Base-by-base conservation (phyloP, 2,888 invertebrate genomes). In the Cataglyphis livida region DNA sequence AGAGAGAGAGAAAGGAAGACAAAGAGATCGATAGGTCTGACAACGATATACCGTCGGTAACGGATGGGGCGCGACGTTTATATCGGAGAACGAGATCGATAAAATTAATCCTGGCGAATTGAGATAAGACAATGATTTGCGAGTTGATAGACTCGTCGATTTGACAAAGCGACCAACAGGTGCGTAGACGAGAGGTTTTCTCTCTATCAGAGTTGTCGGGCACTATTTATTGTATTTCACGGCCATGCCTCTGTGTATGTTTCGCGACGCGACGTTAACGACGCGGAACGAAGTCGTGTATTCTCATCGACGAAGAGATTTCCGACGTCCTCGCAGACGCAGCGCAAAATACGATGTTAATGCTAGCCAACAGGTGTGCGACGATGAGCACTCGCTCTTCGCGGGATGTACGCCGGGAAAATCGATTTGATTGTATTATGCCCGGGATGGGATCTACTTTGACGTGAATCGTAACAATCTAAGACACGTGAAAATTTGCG, bases 121-220 rank as follows among this genome's bases (percentile, higher is more conserved):
- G 76, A 74, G 81, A 81, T 76, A 75, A 73, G 81, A 76, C 81
- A 62, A 64, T 76, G 81, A 74, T 76, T 81, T 75, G 81, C 51
- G 51, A 61, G 78, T 64, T 51, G 76, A 74, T 76, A 54, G 81
- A 81, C 75, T 64, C 62, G 75, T 74, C 75, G 76, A 74, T 74
- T 76, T 74, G 81, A 81, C 81, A 51, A 73, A 81, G 59, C 81
- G 84, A 84, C 84, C 84, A 84, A 84, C 84, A 75, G 84, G 82
- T 82, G 84, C 83, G 64, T 35, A 28, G 21, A 64, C 44, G 48
- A 28, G 12, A 64, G 38, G 7, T 38, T 51, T 38, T 51, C 66
- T 44, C 54, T 21, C 28, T 25, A 38, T 57, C 73, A 15, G n/a
- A n/a, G 12, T 51, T 41, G 44, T 35, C 59, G 79, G 38, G 81